phyloP scores from a whole-genome alignment of 2,113 vertebrate species.

The Polyodon spathula region DNA sequence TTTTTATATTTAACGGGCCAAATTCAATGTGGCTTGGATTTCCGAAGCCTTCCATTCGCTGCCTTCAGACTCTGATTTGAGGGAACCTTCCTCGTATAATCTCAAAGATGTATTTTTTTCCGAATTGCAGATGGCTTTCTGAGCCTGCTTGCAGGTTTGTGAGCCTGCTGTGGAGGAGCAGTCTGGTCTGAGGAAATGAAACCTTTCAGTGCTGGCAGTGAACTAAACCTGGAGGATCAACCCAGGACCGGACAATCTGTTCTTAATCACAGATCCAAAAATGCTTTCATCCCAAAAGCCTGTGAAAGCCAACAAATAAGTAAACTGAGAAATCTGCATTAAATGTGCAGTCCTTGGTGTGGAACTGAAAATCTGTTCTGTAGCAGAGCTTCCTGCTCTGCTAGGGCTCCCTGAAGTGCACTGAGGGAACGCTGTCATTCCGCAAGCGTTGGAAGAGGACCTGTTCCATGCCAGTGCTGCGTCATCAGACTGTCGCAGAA shows the following conservation, averaged over 20 bases:
- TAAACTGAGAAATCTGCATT: no score
- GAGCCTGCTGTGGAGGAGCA: slow-evolving; percentile 12
- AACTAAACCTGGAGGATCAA: no score
- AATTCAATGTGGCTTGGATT: slow-evolving; percentile 5
- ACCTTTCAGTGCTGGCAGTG: no score
- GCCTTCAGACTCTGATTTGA: slow-evolving; percentile 7
- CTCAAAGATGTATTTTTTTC: slow-evolving; percentile 5
- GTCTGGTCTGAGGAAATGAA: no score
- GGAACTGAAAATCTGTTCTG: no score
- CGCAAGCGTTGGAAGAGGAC: slow-evolving; percentile 10
- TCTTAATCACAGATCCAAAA: no score
- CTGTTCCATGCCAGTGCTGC: slow-evolving; percentile 11
- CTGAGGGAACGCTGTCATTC: not conserved
- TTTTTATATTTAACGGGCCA: not conserved
- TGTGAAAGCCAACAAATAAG: no score
- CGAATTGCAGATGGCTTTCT: not conserved
- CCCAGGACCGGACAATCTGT: no score
- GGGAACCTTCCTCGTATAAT: not conserved
- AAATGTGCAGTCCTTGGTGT: no score
- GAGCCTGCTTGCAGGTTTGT: slow-evolving; percentile 14
- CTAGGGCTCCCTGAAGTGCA: no score
- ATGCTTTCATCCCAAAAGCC: no score
- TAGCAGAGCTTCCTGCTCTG: no score
- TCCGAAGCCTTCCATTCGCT: slow-evolving; percentile 2
- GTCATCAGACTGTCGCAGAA: slow-evolving; percentile 24